Percentiles rank a stretch among this genome's conserved stretches.
Evolutionary conservation across 23 tunicate genomes (phyloP).

Genomic region (Phallusia fumigata): DNA sequence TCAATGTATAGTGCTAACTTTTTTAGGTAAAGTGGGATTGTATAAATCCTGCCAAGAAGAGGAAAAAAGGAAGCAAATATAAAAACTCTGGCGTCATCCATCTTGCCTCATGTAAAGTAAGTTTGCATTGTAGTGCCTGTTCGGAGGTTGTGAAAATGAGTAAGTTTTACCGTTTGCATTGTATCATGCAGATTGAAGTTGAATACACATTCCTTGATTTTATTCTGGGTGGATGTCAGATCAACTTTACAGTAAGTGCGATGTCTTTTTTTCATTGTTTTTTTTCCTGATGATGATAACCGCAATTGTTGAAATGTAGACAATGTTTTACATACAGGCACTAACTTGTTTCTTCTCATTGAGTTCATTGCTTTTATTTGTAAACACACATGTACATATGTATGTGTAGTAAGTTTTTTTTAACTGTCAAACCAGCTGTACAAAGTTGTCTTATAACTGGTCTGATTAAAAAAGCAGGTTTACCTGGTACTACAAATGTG

Average conservation of each 20-base stretch:
- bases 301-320: too few relatives aligned
- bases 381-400: too few relatives aligned
- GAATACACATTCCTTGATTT: slow-evolving; percentile 88
- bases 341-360: too few relatives aligned
- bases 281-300: too few relatives aligned
- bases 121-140: background rate
- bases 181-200: slow-evolving; percentile 52
- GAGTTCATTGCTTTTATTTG: too few relatives aligned
- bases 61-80: slow-evolving; percentile 92
- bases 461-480: too few relatives aligned
- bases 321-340: too few relatives aligned
- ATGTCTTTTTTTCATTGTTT: background rate
- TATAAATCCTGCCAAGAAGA: slow-evolving; percentile 68
- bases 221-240: slow-evolving; percentile 79
- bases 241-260: slow-evolving; percentile 81
- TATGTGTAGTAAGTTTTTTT: too few relatives aligned
- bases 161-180: background rate
- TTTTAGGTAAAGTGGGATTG: slow-evolving; percentile 89
- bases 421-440: background rate
- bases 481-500: too few relatives aligned
- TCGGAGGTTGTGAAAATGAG: background rate
- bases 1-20: background rate
- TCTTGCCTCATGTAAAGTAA: slow-evolving; percentile 58
- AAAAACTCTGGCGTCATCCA: slow-evolving; percentile 88
- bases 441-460: too few relatives aligned